Evolutionary conservation across 2,888 invertebrate genomes (phyloP), one percentile per base, ranked within the genome.

Genomic region (Leptopilina drosophilae): DNA sequence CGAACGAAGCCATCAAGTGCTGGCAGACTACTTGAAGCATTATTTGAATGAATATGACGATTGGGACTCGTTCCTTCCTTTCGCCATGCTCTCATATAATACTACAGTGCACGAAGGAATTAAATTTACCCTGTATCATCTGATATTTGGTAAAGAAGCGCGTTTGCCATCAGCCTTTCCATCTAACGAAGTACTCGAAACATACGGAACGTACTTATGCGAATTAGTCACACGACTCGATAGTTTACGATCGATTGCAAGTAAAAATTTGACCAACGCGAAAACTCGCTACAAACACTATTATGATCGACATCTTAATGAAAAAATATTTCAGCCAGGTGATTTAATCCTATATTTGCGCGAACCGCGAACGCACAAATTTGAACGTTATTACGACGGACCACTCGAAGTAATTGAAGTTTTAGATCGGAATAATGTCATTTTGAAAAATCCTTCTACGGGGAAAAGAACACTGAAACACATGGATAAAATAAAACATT

Each of bases 61-160:
- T n/a, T 78, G 76, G 76, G 78, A 78, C n/a, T 11, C 12, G 2
- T 64, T 64, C 5, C 11, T 49, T 12, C 78, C 78, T 5, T 78
- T 33, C 14, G 78, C 78, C 0, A 76, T 75, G 33, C 64, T 78
- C 2, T 65, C 66, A 11, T 78, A 78, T 14, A 78, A 78, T 14
- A 76, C 66, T 1, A 76, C 53, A 4, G 42, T 76, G 2, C 66
- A 79, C 40, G n/a, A 53, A 12, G 53, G 64, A 0, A 65, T 40
- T 0, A 78, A 78, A 15, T 59, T 59, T 59, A 15, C 59, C 15
- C 78, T 59, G n/a, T 66, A n/a, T 46, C 9, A 53, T 20, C 42
- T 76, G 14, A n/a, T 76, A 5, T 64, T 76, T 15, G 64, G 64
- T 20, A 64, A 64, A 11, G 64, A 76, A 11, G 76, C 76, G 5